Conservation (phyloP, 2,797 vertebrate species). For the Manis javanica region DNA sequence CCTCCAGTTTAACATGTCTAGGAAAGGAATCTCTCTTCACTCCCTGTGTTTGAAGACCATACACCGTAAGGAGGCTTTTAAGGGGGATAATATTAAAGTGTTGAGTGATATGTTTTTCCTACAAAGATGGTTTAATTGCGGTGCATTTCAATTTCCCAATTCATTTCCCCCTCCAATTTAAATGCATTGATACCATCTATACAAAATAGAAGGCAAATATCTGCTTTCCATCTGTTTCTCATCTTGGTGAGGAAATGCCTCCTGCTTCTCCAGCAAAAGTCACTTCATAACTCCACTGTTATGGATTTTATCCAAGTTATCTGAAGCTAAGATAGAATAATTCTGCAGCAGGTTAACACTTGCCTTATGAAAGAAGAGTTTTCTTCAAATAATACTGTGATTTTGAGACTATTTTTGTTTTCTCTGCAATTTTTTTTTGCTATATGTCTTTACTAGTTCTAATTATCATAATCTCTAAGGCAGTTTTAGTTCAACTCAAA, state of each 20-base stretch:
- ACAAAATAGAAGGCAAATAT: slow-evolving; percentile 62
- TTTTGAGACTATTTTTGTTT: slow-evolving; percentile 57
- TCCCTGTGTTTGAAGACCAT: slow-evolving; percentile 19
- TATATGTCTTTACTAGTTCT: slow-evolving; percentile 61
- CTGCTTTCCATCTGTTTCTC: slow-evolving; percentile 59
- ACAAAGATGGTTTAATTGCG: neutral
- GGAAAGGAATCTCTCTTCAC: neutral
- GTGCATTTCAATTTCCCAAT: neutral
- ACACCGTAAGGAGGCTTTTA: neutral
- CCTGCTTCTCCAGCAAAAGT: slow-evolving; percentile 57
- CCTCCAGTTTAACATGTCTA: slow-evolving; percentile 10
- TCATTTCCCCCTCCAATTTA: neutral
- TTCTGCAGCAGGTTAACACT: slow-evolving; percentile 66
- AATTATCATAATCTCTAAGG: slow-evolving; percentile 61
- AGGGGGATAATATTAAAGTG: neutral
- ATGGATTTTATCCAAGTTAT: slow-evolving; percentile 39
- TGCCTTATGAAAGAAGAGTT: slow-evolving; percentile 58
- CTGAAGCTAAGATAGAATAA: slow-evolving; percentile 52
- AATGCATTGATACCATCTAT: slow-evolving; percentile 32
- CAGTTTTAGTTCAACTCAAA: slow-evolving; percentile 51
- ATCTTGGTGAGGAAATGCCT: slow-evolving; percentile 69
- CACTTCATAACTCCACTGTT: neutral
- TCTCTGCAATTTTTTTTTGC: slow-evolving; percentile 63
- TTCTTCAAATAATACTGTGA: slow-evolving; percentile 67
- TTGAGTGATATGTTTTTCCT: slow-evolving; percentile 2